Conservation (phyloP, 1,140 invertebrate species). For the Meloidogyne chitwoodi region DNA sequence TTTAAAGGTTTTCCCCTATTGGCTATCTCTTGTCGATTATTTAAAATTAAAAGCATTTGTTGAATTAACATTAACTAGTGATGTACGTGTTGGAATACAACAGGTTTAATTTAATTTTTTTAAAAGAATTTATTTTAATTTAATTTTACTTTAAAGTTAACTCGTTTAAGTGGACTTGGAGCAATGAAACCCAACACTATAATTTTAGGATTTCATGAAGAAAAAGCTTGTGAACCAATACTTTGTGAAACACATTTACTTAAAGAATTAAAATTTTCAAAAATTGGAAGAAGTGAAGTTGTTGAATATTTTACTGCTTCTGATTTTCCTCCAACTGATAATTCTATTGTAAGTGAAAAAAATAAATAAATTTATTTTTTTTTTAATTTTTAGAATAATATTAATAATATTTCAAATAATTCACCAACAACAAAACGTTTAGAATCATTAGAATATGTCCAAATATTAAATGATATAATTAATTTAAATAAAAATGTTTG, state of each 20-base stretch:
- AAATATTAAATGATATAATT: conserved; percentile 72
- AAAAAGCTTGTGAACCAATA: conserved; percentile 38
- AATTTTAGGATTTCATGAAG: conserved; percentile 73
- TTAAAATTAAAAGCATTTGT: conserved; percentile 79
- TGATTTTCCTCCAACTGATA: conserved; percentile 71
- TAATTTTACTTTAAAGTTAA: conserved; percentile 62
- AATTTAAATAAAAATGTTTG: conserved; percentile 91
- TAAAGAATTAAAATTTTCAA: conserved; percentile 58
- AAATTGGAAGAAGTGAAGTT: conserved; percentile 65
- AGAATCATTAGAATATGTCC: conserved; percentile 73
- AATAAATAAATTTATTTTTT: conserved; percentile 5
- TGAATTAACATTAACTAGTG: conserved; percentile 80
- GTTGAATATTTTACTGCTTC: conserved; percentile 65
- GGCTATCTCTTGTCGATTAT: conserved; percentile 58
- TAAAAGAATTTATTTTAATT: not conserved
- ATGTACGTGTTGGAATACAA: conserved; percentile 80
- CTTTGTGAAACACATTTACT: conserved; percentile 53
- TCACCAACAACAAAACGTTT: conserved; percentile 49
- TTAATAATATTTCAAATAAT: no score
- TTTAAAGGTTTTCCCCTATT: conserved; percentile 56
- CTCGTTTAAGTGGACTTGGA: conserved; percentile 84
- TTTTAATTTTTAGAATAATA: not conserved
- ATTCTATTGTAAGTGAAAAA: conserved; percentile 59
- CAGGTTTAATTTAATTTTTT: conserved; percentile 68
- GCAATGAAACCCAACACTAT: conserved; percentile 84